A percentile compares a stretch with the other conserved stretches of the same genome.
Evolutionary conservation across 2,888 invertebrate species (phyloP).

Genomic region (Diogma glabrata): DNA sequence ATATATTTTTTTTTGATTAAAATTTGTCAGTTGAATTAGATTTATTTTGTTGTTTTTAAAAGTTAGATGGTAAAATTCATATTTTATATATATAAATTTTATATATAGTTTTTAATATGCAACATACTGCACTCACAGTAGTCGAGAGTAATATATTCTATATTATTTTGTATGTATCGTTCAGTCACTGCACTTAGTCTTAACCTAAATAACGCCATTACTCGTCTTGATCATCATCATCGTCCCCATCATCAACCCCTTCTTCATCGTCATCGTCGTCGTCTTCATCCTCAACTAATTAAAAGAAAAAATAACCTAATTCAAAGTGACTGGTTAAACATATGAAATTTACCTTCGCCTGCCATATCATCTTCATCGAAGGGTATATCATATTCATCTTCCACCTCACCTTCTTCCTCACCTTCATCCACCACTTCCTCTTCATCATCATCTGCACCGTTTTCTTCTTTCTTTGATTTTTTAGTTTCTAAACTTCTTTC

Average conservation of each 20-base stretch:
- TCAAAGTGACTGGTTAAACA: background rate
- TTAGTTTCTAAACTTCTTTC: constrained; percentile 35
- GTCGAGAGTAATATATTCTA: constrained; percentile 9
- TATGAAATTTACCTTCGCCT: constrained; percentile 18
- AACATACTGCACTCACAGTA: constrained; percentile 12
- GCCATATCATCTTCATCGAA: constrained; percentile 30
- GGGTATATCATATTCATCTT: constrained; percentile 35
- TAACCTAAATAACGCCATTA: constrained; percentile 7
- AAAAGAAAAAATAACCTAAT: background rate
- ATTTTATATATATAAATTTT: background rate
- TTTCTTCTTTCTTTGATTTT: constrained; percentile 34
- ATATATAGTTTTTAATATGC: constrained; percentile 9
- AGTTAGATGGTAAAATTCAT: background rate
- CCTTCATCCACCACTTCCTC: constrained; percentile 32
- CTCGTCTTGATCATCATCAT: constrained; percentile 8
- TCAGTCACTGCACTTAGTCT: constrained; percentile 12
- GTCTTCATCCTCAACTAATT: background rate
- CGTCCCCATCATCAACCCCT: background rate
- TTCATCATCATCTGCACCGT: constrained; percentile 25
- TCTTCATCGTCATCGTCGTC: constrained; percentile 1
- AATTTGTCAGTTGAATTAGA: constrained; percentile 1
- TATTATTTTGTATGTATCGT: constrained; percentile 10
- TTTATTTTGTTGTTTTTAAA: constrained; percentile 7
- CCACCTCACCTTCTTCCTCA: constrained; percentile 33
- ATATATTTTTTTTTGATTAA: constrained; percentile 7